Evolutionary conservation across 2,888 invertebrate genomes (phyloP), one percentile per base, ranked within the genome.

Genomic region (Zelleria hepariella): DNA sequence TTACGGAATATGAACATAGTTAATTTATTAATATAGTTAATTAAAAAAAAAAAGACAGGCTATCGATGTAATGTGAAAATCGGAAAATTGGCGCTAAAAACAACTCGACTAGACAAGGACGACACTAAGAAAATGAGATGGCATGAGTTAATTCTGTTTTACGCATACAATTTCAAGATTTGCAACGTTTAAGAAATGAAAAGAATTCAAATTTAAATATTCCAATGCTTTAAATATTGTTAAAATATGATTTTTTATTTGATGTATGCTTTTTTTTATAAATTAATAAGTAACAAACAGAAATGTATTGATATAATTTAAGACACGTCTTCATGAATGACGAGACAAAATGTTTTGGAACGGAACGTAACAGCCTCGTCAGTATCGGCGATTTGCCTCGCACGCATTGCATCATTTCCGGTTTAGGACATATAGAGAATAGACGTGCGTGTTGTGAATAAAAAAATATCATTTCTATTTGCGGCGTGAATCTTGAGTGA

Each of bases 371-470:
- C n/a, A n/a, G n/a, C n/a, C n/a, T 15, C 32, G 15, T 42, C 15
- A 42, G 10, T 4, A 7, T 10, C 32, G 8, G 32, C 7, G 2
- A 5, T 32, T 32, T 3, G 27, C 1, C 4, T 8, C 15, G 5
- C 10, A 7, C n/a, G 48, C 48, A 49, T 53, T 53, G 25, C 53
- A 25, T 53, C 53, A 53, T 53, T 53, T 53, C 53, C 25, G 52
- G 15, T 8, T 25, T 53, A n/a, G 25, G 2, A 53, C 25, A 5
- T 53, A n/a, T 24, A 20, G 25, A 53, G n/a, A 15, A 15, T n/a
- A 25, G 24, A 53, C 53, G 25, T 5, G 4, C 0, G 10, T 51
- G 18, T 26, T 26, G 4, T 26, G 26, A 26, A 26, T 26, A 10
- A 42, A 42, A n/a, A n/a, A n/a, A n/a, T n/a, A n/a, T n/a, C n/a